These are phyloP conservation scores for Lithophane leautieri DNA, from an alignment of 2,888 invertebrate species.

Conservation along the genomic window DNA sequence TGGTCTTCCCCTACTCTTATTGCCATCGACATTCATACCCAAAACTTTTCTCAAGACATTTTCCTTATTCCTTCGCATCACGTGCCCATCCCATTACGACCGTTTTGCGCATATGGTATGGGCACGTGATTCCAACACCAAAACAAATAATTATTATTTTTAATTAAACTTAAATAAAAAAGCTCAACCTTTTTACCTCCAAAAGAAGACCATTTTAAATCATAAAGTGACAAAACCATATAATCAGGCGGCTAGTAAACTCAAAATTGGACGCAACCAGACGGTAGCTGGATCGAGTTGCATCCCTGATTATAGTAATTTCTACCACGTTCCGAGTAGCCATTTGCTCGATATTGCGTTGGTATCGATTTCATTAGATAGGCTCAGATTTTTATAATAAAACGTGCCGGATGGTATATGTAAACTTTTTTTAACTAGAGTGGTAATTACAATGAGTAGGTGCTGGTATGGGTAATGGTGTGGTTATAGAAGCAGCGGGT, in stretches of 20 bases:
- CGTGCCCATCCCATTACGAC: too few species aligned
- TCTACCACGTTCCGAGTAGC: constrained; percentile 58
- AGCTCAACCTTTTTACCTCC: background rate
- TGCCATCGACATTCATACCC: too few species aligned
- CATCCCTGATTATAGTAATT: constrained; percentile 68
- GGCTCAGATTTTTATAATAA: constrained; percentile 69
- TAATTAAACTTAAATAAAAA: background rate
- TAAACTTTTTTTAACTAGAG: constrained; percentile 67
- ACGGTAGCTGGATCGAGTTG: constrained; percentile 64
- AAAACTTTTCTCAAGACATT: too few species aligned
- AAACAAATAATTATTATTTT: constrained; percentile 3
- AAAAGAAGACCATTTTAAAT: constrained; percentile 32
- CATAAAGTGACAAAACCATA: constrained; percentile 57
- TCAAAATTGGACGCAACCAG: constrained; percentile 52
- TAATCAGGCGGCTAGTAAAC: constrained; percentile 64
- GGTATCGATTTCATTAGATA: constrained; percentile 73
- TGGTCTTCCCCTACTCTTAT: too few species aligned
- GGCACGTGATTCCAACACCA: background rate
- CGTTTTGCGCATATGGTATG: too few species aligned
- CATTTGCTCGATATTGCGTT: constrained; percentile 69
- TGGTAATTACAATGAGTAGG: constrained; percentile 68
- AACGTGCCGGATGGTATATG: constrained; percentile 67
- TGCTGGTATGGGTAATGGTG: constrained; percentile 54
- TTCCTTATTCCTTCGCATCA: too few species aligned
- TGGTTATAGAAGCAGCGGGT: constrained; percentile 39